Conservation (phyloP, 2,888 invertebrate species). For the Apodemia zela region DNA sequence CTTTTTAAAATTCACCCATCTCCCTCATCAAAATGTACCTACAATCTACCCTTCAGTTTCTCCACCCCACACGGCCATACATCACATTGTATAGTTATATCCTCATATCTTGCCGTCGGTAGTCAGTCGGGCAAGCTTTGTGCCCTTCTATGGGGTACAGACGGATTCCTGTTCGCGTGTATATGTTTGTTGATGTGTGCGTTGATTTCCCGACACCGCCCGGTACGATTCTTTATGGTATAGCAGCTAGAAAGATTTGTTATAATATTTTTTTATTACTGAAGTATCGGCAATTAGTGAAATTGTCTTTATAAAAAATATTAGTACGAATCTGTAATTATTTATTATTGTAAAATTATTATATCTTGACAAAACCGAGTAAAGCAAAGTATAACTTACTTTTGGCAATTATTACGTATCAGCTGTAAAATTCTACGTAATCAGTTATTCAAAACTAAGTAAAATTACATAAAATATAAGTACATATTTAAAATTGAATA, state of each 20-base stretch:
- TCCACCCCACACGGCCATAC: conserved; percentile 11
- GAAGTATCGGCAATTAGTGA: too few species aligned
- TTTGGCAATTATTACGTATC: too few species aligned
- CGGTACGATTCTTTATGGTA: conserved; percentile 45
- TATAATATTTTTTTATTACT: background rate
- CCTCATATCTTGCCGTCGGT: conserved; percentile 42
- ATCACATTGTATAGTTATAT: conserved; percentile 24
- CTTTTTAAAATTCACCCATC: conserved; percentile 26
- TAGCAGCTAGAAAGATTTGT: conserved; percentile 41
- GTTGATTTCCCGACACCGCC: conserved; percentile 75
- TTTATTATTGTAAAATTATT: too few species aligned
- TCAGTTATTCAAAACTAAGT: too few species aligned
- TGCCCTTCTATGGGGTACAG: conserved; percentile 40
- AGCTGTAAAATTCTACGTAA: too few species aligned
- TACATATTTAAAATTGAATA: too few species aligned
- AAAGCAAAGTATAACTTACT: too few species aligned
- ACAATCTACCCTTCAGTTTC: conserved; percentile 20
- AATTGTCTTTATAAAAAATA: too few species aligned
- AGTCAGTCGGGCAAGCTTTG: conserved; percentile 73
- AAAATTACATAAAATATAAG: too few species aligned
- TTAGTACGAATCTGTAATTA: too few species aligned
- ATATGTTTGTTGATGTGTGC: conserved; percentile 53
- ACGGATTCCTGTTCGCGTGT: conserved; percentile 48
- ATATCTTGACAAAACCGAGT: too few species aligned
- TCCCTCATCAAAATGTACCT: conserved; percentile 24